A percentile compares a stretch with the other conserved stretches of the same genome.
phyloP scores from a whole-genome alignment of 2,888 invertebrate genomes.

The Thumatha senex region DNA sequence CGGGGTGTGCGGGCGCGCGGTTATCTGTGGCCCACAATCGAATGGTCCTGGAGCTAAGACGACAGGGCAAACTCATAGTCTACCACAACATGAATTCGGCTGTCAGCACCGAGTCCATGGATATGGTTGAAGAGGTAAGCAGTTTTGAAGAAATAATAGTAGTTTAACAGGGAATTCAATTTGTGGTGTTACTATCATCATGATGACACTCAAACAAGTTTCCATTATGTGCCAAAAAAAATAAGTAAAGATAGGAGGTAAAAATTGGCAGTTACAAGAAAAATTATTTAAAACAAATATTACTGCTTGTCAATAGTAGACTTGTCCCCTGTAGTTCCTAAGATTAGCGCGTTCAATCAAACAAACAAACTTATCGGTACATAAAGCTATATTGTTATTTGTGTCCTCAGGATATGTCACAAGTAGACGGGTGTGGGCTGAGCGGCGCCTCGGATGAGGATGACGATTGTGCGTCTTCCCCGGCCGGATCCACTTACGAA shows the following conservation, averaged over 20 bases:
- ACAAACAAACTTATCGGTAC: too few relatives aligned
- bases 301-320: too few relatives aligned
- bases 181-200: too few relatives aligned
- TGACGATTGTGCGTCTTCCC: conserved; percentile 92
- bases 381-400: too few relatives aligned
- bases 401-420: conserved; percentile 68
- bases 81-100: conserved; percentile 73
- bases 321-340: too few relatives aligned
- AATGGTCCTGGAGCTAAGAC: conserved; percentile 63
- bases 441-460: conserved; percentile 88
- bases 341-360: too few relatives aligned
- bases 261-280: too few relatives aligned
- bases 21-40: conserved; percentile 30
- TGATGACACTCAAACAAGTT: too few relatives aligned
- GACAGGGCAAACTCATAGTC: conserved; percentile 51
- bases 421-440: conserved; percentile 79
- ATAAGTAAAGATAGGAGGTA: too few relatives aligned
- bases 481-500: conserved; percentile 90
- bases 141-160: not conserved
- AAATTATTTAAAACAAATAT: too few relatives aligned
- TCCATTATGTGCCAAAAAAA: too few relatives aligned
- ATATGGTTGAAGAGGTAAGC: conserved; percentile 86
- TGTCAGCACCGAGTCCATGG: conserved; percentile 86
- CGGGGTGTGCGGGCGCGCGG: conserved; percentile 3
- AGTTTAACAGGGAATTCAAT: too few relatives aligned